phyloP scores from a whole-genome alignment of 2,888 invertebrate genomes.

The Aphodius sticticus region DNA sequence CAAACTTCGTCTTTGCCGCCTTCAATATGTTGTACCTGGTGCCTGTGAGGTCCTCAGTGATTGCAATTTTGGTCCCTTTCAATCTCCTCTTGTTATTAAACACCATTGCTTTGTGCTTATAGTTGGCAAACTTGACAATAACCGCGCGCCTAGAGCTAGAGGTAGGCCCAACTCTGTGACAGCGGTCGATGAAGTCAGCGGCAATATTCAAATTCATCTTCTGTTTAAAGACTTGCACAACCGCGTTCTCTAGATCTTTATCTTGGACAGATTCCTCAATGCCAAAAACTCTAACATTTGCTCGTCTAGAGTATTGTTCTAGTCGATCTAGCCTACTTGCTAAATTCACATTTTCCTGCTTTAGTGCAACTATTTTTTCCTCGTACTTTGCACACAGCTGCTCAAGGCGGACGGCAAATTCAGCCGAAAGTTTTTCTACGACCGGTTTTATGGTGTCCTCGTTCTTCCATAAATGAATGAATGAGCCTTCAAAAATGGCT shows the following conservation, averaged over 20 bases:
- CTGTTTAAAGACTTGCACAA: background rate
- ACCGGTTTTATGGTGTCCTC: background rate
- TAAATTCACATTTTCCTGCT: background rate
- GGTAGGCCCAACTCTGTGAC: background rate
- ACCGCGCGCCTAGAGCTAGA: background rate
- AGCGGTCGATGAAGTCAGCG: background rate
- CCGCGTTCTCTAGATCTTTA: background rate
- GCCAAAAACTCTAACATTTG: background rate
- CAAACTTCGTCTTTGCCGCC: too few species aligned
- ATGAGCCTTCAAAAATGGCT: background rate
- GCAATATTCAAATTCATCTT: background rate
- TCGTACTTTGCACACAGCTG: background rate
- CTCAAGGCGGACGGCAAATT: background rate
- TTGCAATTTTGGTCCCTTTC: too few species aligned
- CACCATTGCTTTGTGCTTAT: slow-evolving; percentile 7
- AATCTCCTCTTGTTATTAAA: background rate
- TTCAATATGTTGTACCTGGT: too few species aligned
- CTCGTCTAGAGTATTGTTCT: background rate
- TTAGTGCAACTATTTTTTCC: background rate
- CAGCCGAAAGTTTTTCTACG: background rate
- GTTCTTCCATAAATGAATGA: background rate
- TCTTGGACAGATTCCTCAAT: background rate
- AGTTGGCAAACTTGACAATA: background rate
- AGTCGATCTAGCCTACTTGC: background rate
- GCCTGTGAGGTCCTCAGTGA: too few species aligned